Evolutionary conservation across 2,797 vertebrate species (phyloP).

Genomic region (Microctenopoma steveboyesi): DNA sequence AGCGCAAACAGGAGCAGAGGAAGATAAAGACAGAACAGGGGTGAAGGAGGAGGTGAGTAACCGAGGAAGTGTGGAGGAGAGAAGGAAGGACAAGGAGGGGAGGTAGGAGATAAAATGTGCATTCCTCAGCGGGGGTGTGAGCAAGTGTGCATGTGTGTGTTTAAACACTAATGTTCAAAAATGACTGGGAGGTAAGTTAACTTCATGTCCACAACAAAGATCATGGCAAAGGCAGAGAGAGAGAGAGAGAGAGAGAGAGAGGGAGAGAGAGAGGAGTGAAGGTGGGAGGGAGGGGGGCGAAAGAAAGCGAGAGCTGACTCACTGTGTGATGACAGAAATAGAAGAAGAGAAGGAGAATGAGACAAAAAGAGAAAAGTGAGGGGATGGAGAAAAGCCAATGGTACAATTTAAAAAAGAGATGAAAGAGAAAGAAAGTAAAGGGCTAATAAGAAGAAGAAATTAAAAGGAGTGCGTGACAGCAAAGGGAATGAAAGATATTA

Average conservation of each 20-base stretch:
- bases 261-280: slow-evolving; percentile 12
- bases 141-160: slow-evolving; percentile 16
- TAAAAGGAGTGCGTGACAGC: slow-evolving; percentile 33
- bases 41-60: slow-evolving; percentile 48
- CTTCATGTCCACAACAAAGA: slow-evolving; percentile 53
- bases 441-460: slow-evolving; percentile 41
- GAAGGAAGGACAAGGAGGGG: slow-evolving; percentile 12
- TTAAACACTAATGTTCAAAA: slow-evolving; percentile 13
- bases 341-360: slow-evolving; percentile 49
- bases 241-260: slow-evolving; percentile 3
- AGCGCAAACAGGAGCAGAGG: slow-evolving; percentile 10
- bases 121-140: slow-evolving; percentile 67
- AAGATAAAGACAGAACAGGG: slow-evolving; percentile 44
- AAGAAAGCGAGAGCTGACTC: slow-evolving; percentile 63
- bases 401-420: slow-evolving; percentile 22
- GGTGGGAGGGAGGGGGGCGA: slow-evolving; percentile 17
- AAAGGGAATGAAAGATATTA: slow-evolving; percentile 17
- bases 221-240: slow-evolving; percentile 40
- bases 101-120: slow-evolving; percentile 40
- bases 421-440: slow-evolving; percentile 42
- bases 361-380: slow-evolving; percentile 3
- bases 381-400: slow-evolving; percentile 15
- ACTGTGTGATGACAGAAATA: slow-evolving; percentile 63
- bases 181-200: slow-evolving; percentile 57
- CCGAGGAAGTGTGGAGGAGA: slow-evolving; percentile 38